phyloP scores from a whole-genome alignment of 2,888 invertebrate genomes.

The Fragum whitleyi region DNA sequence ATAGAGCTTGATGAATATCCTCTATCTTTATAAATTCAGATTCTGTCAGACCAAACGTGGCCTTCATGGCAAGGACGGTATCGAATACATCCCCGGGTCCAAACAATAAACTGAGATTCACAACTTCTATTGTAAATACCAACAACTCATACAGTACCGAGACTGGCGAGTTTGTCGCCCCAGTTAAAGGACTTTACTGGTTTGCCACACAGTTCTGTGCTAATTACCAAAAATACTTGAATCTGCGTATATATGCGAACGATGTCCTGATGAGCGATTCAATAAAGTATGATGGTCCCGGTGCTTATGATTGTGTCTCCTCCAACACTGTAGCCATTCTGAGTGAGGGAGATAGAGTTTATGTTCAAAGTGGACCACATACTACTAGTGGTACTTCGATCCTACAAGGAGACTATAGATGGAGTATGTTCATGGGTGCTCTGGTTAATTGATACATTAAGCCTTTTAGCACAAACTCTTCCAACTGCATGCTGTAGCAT shows the following conservation, averaged over 20 bases:
- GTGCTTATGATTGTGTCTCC: background rate
- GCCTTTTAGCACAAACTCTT: no score
- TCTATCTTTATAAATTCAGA: background rate
- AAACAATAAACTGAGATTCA: background rate
- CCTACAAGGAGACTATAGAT: background rate
- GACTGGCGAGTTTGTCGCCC: background rate
- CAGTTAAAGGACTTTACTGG: background rate
- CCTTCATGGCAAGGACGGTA: background rate
- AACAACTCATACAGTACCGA: background rate
- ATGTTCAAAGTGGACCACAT: background rate
- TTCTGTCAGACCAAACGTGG: background rate
- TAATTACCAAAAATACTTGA: background rate
- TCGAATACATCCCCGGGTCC: background rate
- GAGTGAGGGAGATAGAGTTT: background rate
- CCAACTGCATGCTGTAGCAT: no score
- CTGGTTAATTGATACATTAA: no score
- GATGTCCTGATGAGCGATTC: background rate
- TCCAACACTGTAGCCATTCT: background rate
- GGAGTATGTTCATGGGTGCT: constrained; percentile 7
- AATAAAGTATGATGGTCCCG: background rate
- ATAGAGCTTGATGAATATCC: no score
- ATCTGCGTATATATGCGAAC: background rate
- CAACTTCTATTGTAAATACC: background rate
- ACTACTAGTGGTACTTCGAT: background rate
- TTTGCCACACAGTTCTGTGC: background rate